Evolutionary conservation across 1,140 invertebrate genomes (phyloP), one percentile per base, ranked within the genome.

Genomic region (Heliothis virescens): DNA sequence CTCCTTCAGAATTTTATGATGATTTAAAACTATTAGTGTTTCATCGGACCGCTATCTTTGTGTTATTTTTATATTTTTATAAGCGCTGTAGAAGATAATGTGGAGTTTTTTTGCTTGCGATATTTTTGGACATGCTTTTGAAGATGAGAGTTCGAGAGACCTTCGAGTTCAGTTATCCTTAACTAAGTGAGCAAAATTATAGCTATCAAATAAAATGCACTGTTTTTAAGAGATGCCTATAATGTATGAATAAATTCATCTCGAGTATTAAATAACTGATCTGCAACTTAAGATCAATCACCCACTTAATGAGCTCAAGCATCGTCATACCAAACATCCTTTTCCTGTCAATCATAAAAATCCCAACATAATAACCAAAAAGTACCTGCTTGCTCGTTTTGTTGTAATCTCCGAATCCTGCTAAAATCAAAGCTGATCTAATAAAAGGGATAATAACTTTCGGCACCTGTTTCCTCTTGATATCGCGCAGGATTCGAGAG

Each of bases 391-490:
- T 26, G n/a, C 47, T 29, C 47, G 15, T 71, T 53, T 71, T 71
- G n/a, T 52, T 29, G 9, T 50, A 53, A 71, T 53, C 48, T 12
- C 48, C 4, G 67, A 71, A 52, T 71, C 67, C 47, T 71, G 50
- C 21, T 29, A 29, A 71, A 71, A 71, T 71, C 67, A 71, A 71
- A 71, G 67, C 21, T 13, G 18, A 50, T 71, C 73, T 52, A 76
- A 76, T 76, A 76, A 76, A 76, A 63, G 59, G 18, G 60, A 53
- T 63, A 47, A 63, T 63, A 76, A 55, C 41, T 50, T 76, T 76
- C 59, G 15, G 29, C 74, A 76, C 74, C 74, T 76, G 74, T 76
- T 76, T 76, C 74, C 74, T 76, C 50, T 65, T 52, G 29, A 55
- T 55, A 48, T 60, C 48, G 60, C 34, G 12, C 59, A 63, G 60